Percentiles rank a stretch among this genome's conserved stretches.
Evolutionary conservation across 2,113 vertebrate species (phyloP).

Genomic region (Salminus brasiliensis): DNA sequence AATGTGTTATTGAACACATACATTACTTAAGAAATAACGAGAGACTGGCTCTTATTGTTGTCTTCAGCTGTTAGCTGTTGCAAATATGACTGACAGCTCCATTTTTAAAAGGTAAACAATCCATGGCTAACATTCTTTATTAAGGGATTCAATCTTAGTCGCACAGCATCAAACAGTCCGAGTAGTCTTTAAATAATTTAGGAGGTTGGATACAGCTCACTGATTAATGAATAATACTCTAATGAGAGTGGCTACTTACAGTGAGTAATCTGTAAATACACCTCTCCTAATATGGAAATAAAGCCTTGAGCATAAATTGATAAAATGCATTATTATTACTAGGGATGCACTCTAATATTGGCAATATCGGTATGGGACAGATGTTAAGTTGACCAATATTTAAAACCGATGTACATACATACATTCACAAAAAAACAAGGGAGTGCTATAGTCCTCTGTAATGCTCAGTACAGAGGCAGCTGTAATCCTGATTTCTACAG

Average conservation of each 20-base stretch:
- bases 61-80: slow-evolving; percentile 8
- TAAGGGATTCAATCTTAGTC: slow-evolving; percentile 53
- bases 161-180: slow-evolving; percentile 42
- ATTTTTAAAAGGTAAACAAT: slow-evolving; percentile 56
- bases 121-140: slow-evolving; percentile 38
- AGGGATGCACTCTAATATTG: no score
- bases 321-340: neutral
- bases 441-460: no score
- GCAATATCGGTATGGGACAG: no score
- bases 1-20: slow-evolving; percentile 13
- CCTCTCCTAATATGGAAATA: slow-evolving; percentile 11
- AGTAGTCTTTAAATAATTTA: slow-evolving; percentile 63
- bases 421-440: no score
- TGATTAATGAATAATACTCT: slow-evolving; percentile 52
- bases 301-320: neutral
- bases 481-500: no score
- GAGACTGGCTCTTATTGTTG: slow-evolving; percentile 14
- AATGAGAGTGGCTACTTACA: slow-evolving; percentile 43
- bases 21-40: slow-evolving; percentile 27
- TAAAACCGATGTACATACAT: no score
- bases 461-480: no score
- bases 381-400: no score
- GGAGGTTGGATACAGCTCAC: slow-evolving; percentile 49
- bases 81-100: slow-evolving; percentile 27
- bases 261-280: slow-evolving; percentile 22